phyloP scores from a whole-genome alignment of 1,140 invertebrate genomes.

The Euwallacea fornicatus region DNA sequence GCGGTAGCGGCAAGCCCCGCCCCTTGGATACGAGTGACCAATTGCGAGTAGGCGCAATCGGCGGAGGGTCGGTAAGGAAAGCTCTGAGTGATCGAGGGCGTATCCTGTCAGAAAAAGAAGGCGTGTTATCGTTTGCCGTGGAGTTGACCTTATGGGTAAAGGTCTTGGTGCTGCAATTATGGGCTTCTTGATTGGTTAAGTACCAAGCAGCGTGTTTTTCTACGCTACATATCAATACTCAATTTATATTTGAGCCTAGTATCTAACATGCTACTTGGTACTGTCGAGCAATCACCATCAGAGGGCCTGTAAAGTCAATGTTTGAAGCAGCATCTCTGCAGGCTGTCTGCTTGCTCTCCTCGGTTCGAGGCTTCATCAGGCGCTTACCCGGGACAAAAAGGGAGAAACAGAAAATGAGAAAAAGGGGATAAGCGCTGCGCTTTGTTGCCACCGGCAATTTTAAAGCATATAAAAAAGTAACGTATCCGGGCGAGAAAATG shows the following conservation, averaged over 20 bases:
- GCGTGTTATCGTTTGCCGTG: conserved; percentile 13
- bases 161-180: neutral
- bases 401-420: conserved; percentile 1
- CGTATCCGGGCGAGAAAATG: neutral
- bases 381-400: conserved; percentile 8
- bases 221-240: neutral
- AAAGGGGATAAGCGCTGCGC: neutral
- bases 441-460: too few species aligned
- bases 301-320: conserved; percentile 3
- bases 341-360: neutral
- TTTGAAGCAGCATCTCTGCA: neutral
- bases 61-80: conserved; percentile 78
- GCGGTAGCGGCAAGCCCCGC: conserved; percentile 53
- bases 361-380: neutral
- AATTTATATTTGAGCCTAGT: neutral
- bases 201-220: conserved; percentile 6
- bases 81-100: conserved; percentile 9
- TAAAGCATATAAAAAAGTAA: too few species aligned
- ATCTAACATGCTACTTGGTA: conserved; percentile 6
- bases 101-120: conserved; percentile 22
- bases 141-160: conserved; percentile 1
- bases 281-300: conserved; percentile 11
- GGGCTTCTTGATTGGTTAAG: neutral
- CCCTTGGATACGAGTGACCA: conserved; percentile 82
- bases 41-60: conserved; percentile 81